Evolutionary conservation across 1,140 invertebrate species (phyloP), one percentile per base, ranked within the genome.

Genomic region (Sitodiplosis mosellana): DNA sequence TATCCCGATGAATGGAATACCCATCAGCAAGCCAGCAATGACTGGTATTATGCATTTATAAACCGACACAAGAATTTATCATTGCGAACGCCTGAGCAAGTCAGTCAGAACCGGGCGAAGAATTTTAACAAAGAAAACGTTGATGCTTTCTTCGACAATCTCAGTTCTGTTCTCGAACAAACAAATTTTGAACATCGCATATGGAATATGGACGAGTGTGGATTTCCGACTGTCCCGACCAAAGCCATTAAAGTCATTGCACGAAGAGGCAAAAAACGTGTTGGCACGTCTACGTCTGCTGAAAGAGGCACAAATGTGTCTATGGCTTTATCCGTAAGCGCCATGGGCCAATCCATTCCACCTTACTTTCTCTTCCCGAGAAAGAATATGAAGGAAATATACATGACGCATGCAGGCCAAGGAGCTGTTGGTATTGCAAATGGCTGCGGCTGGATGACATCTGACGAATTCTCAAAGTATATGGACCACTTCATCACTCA

Each of bases 161-260:
- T 34, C 7, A 8, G 33, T 8, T 14, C 7, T 8, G 14, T 7
- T 34, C 14, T 34, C 7, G 33, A 34, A 8, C 33, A 14, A 14
- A 8, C 14, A 7, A 7, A 15, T n/a, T 41, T 41, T 18, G 7
- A n/a, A 53, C 7, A 15, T 18, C 38, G 38, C 38, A 60, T 65
- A 36, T 65, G 54, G 50, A 67, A 67, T 48, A 53, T 61, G 19
- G 63, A 68, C 49, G 58, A 67, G 52, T 59, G 58, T 7, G 56
- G 55, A 7, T 53, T 64, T 8, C 56, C 56, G 8, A 64, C 60
- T 8, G 58, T 65, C 8, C 55, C 57, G 41, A 59, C 50, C 18
- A 62, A 57, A 52, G 48, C 51, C 45, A 47, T 54, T 18, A 62
- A 62, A 54, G 54, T 66, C 34, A 47, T 66, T 20, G 55, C 58